Percentiles rank a stretch among this genome's conserved stretches.
Conservation (phyloP, 1,140 invertebrate species). For the Pectinophora gossypiella region DNA sequence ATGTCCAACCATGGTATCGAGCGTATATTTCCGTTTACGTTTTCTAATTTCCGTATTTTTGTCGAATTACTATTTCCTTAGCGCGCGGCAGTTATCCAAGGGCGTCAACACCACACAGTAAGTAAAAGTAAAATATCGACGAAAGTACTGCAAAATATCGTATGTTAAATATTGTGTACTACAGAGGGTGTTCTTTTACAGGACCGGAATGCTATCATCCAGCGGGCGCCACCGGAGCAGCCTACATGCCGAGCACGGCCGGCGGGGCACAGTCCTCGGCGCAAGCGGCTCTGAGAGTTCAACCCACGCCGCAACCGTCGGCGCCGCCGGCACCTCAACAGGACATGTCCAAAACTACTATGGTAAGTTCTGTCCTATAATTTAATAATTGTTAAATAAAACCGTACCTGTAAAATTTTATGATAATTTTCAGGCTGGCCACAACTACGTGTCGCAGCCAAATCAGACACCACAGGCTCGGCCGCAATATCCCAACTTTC, state of each 20-base stretch:
- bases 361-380: slow-evolving; percentile 32
- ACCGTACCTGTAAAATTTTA: too few species aligned
- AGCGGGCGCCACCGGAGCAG: slow-evolving; percentile 34
- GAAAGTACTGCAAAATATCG: too few species aligned
- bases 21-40: background rate
- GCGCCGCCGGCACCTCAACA: slow-evolving; percentile 55
- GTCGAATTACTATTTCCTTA: slow-evolving; percentile 41
- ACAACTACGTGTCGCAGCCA: slow-evolving; percentile 47
- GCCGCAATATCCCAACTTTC: slow-evolving; percentile 48
- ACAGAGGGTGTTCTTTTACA: slow-evolving; percentile 15
- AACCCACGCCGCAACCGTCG: slow-evolving; percentile 49
- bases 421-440: slow-evolving; percentile 44
- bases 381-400: too few species aligned
- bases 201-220: slow-evolving; percentile 61
- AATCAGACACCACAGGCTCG: slow-evolving; percentile 42
- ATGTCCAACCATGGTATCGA: background rate
- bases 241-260: slow-evolving; percentile 41
- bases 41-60: background rate
- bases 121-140: too few species aligned
- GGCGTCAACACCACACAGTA: slow-evolving; percentile 68
- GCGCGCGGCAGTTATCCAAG: slow-evolving; percentile 59
- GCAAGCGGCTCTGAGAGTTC: slow-evolving; percentile 36
- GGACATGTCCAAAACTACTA: slow-evolving; percentile 54
- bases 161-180: too few species aligned
- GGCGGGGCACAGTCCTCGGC: slow-evolving; percentile 33